Base-by-base conservation (phyloP, 2,113 vertebrate species). In the Balaenoptera acutorostrata region DNA sequence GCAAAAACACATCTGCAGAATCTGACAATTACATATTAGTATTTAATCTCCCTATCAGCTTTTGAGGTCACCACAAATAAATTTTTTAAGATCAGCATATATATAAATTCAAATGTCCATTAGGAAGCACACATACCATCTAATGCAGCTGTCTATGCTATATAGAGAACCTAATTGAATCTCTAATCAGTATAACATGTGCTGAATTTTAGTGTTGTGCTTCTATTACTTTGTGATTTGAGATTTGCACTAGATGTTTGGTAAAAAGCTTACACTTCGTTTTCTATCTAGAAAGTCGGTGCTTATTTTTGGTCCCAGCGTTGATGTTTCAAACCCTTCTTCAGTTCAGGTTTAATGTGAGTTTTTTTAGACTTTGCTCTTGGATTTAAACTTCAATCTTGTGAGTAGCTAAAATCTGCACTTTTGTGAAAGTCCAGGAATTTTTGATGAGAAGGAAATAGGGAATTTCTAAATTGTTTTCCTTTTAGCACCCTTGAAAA, bases 131-230 rank as follows among this genome's bases (percentile, higher is more conserved):
- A 75, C 71, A 84, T 81, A 86, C 13, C 0, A 95, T 88, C 84
- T n/a, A 77, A 93, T 63, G 88, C 97, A 99, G 97, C 98, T 98
- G 97, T 95, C 96, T 88, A 97, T 98, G 98, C 97, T 98, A 95
- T 97, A 96, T 97, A 93, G 84, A 84, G 93, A 97, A 81, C 15
- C 92, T 96, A 97, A 95, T 9, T 98, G 95, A 95, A 96, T 95
- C 82, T 97, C 80, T 87, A 96, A 96, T 93, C 92, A 86, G 90
- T 1, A 1, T 0, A 6, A 39, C 55, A 96, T 0, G 0, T 86
- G 96, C 66, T 96, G 72, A 96, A 98, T 98, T 97, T 98, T 0
- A 44, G 93, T 3, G 3, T 90, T 97, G 68, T 93, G 63, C 39
- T 94, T 89, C 61, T 92, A 92, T 94, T 86, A 91, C 61, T 88